Conservation (phyloP, 2,888 invertebrate genomes). For the Thalpophila matura region DNA sequence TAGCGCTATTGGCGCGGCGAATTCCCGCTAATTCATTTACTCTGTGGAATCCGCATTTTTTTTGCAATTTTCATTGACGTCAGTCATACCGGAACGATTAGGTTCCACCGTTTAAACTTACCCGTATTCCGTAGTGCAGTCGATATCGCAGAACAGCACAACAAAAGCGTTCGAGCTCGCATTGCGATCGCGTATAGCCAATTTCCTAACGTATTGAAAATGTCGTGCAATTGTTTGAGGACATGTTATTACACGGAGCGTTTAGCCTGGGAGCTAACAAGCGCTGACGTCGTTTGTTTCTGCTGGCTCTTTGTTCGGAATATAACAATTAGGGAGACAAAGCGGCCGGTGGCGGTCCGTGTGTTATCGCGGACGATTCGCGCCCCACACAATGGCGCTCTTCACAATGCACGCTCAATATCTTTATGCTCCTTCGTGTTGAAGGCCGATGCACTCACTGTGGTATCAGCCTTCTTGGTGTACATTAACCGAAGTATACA, state of each 20-base stretch:
- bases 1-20: constrained; percentile 81
- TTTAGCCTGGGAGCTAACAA: constrained; percentile 86
- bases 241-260: constrained; percentile 86
- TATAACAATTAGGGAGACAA: constrained; percentile 88
- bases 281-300: constrained; percentile 85
- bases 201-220: constrained; percentile 88
- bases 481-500: constrained; percentile 66
- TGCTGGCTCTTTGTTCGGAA: constrained; percentile 83
- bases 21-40: constrained; percentile 81
- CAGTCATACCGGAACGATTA: constrained; percentile 73
- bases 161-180: constrained; percentile 76
- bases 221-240: constrained; percentile 86
- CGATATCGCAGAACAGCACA: constrained; percentile 59
- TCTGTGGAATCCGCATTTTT: constrained; percentile 77
- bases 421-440: constrained; percentile 85
- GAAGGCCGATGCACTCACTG: constrained; percentile 85
- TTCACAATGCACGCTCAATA: constrained; percentile 87
- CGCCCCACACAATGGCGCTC: constrained; percentile 77
- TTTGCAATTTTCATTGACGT: constrained; percentile 76
- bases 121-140: constrained; percentile 53
- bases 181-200: constrained; percentile 80
- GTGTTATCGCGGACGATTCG: constrained; percentile 81
- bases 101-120: constrained; percentile 64
- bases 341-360: constrained; percentile 77
- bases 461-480: constrained; percentile 80